phyloP scores from a whole-genome alignment of 2,888 invertebrate genomes.

The Lithophane leautieri region DNA sequence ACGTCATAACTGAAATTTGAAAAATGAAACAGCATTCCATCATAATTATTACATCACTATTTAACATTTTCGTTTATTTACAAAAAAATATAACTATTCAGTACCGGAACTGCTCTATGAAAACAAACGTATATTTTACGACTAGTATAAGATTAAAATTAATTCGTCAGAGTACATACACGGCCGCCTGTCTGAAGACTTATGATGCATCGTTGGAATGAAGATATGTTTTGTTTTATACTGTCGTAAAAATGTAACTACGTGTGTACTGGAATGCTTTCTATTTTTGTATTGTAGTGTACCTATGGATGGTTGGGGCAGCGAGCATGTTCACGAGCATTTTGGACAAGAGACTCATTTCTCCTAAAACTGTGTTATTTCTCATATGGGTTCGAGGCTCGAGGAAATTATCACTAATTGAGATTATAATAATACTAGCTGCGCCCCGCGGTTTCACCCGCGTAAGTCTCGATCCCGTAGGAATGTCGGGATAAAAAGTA shows the following conservation, averaged over 20 bases:
- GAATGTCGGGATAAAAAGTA: no score
- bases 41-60: constrained; percentile 37
- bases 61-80: constrained; percentile 9
- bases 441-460: no score
- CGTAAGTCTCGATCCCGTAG: no score
- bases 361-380: neutral
- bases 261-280: constrained; percentile 67
- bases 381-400: neutral
- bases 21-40: neutral
- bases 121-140: constrained; percentile 50
- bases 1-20: neutral
- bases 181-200: constrained; percentile 38
- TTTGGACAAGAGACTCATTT: neutral
- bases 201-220: constrained; percentile 59
- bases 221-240: constrained; percentile 74
- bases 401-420: neutral
- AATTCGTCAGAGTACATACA: constrained; percentile 44
- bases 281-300: constrained; percentile 69
- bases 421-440: no score
- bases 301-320: constrained; percentile 20
- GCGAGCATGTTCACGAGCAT: constrained; percentile 1
- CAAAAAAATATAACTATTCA: constrained; percentile 3
- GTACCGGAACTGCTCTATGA: constrained; percentile 47
- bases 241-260: constrained; percentile 73
- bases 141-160: constrained; percentile 40